Base-by-base conservation (phyloP, 2,113 vertebrate genomes). In the Coptodon bakossiorum region DNA sequence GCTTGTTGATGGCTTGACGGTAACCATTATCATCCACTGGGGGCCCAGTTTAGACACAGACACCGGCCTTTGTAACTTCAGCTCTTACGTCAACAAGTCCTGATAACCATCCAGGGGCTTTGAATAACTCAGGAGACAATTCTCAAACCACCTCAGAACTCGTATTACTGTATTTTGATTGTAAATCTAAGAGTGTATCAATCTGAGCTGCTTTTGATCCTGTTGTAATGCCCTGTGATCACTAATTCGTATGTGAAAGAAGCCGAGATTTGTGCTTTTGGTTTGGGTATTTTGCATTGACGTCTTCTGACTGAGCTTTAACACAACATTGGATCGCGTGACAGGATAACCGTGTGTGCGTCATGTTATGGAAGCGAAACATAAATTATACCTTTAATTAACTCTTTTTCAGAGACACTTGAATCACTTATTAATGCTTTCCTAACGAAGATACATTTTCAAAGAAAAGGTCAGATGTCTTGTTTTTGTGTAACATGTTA, bases 81-180 rank as follows among this genome's bases (percentile, higher is more conserved):
- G 73, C 66, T 85, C 52, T 83, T 90, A 48, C 81, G 84, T 94
- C 91, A 95, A 90, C 93, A 91, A 61, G 56, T 53, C 38, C 81
- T 85, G 84, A 91, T 90, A 86, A 89, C 24, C 86, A 91, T 78
- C 80, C 36, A 85, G 66, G 53, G 59, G 78, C 83, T 93, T 91
- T 89, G 45, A 90, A 91, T 88, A 86, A 90, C 86, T 92, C 48
- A 93, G 84, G 53, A 87, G 22, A 22, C 19, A 56, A 68, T 87
- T 90, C 29, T 86, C 80, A 11, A 90, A 87, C 91, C 40, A 53
- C 34, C 22, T 22, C 50, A 84, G 16, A 19, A 38, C 36, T 38
- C 7, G 16, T 63, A n/a, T 83, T 56, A 57, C 17, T 40, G 34
- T 91, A 71, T 93, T 88, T 22, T 86, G 78, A 14, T 82, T 61